Percentiles rank a stretch among this genome's conserved stretches.
Conservation (phyloP, 1,140 invertebrate genomes). For the Mercenaria mercenaria region DNA sequence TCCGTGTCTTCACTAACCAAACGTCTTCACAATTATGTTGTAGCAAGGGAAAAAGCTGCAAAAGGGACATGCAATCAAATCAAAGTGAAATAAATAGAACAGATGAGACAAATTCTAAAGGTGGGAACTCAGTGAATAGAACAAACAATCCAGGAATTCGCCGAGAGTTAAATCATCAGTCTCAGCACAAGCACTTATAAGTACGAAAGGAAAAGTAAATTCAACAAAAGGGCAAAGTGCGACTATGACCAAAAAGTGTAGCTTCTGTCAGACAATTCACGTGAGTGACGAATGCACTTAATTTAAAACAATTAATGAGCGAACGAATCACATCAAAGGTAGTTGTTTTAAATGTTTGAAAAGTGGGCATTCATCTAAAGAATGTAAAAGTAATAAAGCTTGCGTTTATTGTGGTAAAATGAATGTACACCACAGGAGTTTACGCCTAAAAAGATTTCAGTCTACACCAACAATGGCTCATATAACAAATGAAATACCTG, state of each 20-base stretch:
- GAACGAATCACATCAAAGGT: background rate
- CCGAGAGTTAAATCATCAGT: background rate
- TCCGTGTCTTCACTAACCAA: background rate
- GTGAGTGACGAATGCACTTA: constrained; percentile 23
- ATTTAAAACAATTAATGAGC: background rate
- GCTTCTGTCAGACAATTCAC: background rate
- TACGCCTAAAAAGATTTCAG: background rate
- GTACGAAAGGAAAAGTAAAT: background rate
- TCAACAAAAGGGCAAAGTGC: background rate
- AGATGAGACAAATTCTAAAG: background rate
- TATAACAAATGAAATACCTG: background rate
- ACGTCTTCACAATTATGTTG: background rate
- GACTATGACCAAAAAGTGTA: background rate
- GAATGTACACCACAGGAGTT: background rate
- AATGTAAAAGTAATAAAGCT: background rate
- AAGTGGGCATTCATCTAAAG: background rate
- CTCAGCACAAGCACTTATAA: background rate
- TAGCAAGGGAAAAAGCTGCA: background rate
- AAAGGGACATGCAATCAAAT: background rate
- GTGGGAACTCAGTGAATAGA: background rate
- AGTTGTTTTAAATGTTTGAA: constrained; percentile 28
- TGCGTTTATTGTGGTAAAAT: background rate
- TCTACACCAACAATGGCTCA: background rate
- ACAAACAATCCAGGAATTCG: background rate
- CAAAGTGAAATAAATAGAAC: background rate